Base-by-base conservation (phyloP, 2,888 invertebrate genomes). In the Dryococelus australis region DNA sequence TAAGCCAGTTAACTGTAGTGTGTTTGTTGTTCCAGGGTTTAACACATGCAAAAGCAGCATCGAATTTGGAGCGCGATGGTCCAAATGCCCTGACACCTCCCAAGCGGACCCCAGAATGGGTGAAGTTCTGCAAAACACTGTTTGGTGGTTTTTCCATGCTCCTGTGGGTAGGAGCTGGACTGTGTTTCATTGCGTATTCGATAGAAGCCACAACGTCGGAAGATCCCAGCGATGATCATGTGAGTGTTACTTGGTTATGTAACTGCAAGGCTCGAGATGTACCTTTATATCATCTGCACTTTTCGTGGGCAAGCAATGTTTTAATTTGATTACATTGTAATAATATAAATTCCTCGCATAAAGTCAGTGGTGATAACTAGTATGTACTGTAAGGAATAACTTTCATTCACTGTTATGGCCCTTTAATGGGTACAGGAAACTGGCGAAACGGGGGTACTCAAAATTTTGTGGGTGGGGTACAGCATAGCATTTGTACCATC, bases 81-180 rank as follows among this genome's bases (percentile, higher is more conserved):
- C 98, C 98, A 92, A 99, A 99, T 93, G 97, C 98, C 91, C 96
- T 99, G 92, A 98, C 98, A 92, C 98, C 98, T 92, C 98, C 98
- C 91, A 98, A 97, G 95, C 98, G 97, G 93, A 98, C 98, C 89
- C 99, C 99, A 91, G 99, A 99, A 95, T 99, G 99, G 99, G 97
- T 99, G 91, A 99, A 99, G 94, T 99, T 99, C 95, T 98, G 98
- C 95, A 98, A 99, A 95, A 98, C 99, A 94, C 95, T 99, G 91
- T 99, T 99, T 93, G 99, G 99, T 91, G 99, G 99, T 92, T 99
- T 99, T 93, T 98, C 97, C 92, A 95, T 98, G 93, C 95, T 99
- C 92, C 94, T 99, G 92, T 99, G 99, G 99, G 97, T 98, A 94
- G 98, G 99, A 93, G 97, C 98, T 93, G 96, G 98, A 92, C 96